phyloP scores from a whole-genome alignment of 2,797 vertebrate species.

The Coilia nasus region DNA sequence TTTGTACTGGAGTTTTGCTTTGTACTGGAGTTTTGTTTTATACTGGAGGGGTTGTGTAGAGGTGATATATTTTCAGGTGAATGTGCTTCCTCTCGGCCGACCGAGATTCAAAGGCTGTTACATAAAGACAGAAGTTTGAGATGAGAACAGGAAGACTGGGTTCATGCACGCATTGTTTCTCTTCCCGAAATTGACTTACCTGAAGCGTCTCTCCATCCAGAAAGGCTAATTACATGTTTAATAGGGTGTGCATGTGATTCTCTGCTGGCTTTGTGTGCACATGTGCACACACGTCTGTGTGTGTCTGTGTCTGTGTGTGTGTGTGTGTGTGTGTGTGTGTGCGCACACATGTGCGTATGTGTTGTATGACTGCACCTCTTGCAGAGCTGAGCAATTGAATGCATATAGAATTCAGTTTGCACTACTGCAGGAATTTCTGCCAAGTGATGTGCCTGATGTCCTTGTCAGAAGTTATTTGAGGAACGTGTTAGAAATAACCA shows the following conservation, averaged over 20 bases:
- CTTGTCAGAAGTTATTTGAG: background rate
- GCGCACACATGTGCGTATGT: too few relatives aligned
- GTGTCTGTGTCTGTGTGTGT: too few relatives aligned
- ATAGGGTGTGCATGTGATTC: background rate
- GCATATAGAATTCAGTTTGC: background rate
- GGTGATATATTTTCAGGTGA: too few relatives aligned
- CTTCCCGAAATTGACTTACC: background rate
- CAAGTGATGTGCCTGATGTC: background rate
- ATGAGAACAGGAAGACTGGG: background rate
- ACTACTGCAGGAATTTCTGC: background rate
- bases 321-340: too few relatives aligned
- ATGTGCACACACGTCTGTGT: too few relatives aligned
- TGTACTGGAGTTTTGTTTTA: background rate
- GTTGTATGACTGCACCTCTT: background rate
- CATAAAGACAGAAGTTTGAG: constrained; percentile 13
- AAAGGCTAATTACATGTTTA: background rate
- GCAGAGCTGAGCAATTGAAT: background rate
- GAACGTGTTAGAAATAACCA: background rate
- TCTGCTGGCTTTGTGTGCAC: too few relatives aligned
- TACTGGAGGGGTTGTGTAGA: too few relatives aligned
- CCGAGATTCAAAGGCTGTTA: background rate
- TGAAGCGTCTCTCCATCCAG: background rate
- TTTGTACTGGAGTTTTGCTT: background rate
- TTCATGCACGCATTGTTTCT: background rate
- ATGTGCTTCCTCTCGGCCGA: too few relatives aligned